Base-by-base conservation (phyloP, 2,113 vertebrate genomes). In the Callorhinus ursinus region DNA sequence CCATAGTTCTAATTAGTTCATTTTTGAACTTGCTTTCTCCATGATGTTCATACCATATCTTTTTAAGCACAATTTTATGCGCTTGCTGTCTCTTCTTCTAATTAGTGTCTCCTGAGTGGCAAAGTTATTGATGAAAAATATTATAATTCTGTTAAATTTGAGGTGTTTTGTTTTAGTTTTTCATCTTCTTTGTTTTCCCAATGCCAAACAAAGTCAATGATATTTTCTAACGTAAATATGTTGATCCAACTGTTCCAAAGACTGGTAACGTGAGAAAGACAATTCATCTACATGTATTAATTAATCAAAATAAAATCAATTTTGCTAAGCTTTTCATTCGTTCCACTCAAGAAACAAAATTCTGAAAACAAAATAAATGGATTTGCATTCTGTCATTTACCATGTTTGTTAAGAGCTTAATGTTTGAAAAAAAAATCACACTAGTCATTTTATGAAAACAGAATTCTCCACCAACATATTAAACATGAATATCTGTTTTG, bases 251-350 rank as follows among this genome's bases (percentile, higher is more conserved):
- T 95, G 1, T 76, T 81, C 19, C 28, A 85, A 93, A 85, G 4
- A 16, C n/a, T 93, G 31, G 26, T 76, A 74, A 91, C 77, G 42
- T 89, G 80, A 77, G 57, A 95, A 88, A 84, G 15, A 55, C 4
- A 88, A 83, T 93, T 46, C 1, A 67, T 88, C 33, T 88, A 46
- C 24, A 39, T 15, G 0, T 59, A 79, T 36, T 85, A 86, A 51
- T 74, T 95, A 88, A 77, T 81, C 65, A 94, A 76, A 85, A 59
- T 88, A 63, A 93, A 87, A 71, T 83, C 7, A 81, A 39, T 55
- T 85, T 55, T 26, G n/a, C 16, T 82, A n/a, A 67, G 57, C 4
- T 88, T 90, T 90, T 77, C 65, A 0, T 71, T 92, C 89, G 3
- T 51, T 85, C 33, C 1, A 65, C 7, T 87, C 61, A 88, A 86